A percentile compares a stretch with the other conserved stretches of the same genome.
Conservation (phyloP, 2,113 vertebrate genomes). For the Fregata magnificens region DNA sequence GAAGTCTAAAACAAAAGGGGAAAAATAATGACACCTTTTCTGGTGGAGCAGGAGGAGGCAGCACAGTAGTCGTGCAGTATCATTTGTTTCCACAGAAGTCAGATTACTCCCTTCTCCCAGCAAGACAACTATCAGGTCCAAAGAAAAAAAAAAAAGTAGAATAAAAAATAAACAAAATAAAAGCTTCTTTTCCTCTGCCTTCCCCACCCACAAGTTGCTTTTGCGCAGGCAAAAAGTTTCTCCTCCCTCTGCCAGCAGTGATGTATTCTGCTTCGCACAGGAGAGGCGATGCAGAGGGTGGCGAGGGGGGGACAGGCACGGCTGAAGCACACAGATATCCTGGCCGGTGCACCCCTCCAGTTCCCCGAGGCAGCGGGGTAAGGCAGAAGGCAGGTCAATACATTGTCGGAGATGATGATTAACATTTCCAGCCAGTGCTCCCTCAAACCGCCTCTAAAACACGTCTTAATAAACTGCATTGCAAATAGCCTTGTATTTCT, state of each 20-base stretch:
- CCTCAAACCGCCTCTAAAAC: slow-evolving; percentile 44
- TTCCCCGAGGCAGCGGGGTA: neutral
- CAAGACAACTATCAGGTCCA: neutral
- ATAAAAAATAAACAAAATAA: neutral
- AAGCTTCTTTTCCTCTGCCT: neutral
- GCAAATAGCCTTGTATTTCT: slow-evolving; percentile 56
- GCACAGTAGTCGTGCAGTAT: neutral
- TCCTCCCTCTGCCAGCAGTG: neutral
- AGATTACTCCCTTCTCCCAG: slow-evolving; percentile 7
- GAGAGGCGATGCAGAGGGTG: neutral
- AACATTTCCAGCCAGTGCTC: slow-evolving; percentile 51
- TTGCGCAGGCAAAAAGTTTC: neutral
- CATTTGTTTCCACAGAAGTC: slow-evolving; percentile 5
- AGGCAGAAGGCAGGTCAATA: slow-evolving; percentile 19
- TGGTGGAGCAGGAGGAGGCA: slow-evolving; percentile 30
- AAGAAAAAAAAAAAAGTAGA: neutral
- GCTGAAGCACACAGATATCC: neutral
- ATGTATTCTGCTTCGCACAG: neutral
- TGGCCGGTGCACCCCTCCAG: neutral
- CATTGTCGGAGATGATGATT: slow-evolving; percentile 16
- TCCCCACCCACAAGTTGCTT: neutral
- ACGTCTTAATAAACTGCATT: slow-evolving; percentile 65
- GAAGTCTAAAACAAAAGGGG: slow-evolving; percentile 73
- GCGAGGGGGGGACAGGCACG: neutral
- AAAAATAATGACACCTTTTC: slow-evolving; percentile 34